These are phyloP conservation scores for Arenaria interpres DNA, from an alignment of 2,113 vertebrate species.

Conservation along the genomic window DNA sequence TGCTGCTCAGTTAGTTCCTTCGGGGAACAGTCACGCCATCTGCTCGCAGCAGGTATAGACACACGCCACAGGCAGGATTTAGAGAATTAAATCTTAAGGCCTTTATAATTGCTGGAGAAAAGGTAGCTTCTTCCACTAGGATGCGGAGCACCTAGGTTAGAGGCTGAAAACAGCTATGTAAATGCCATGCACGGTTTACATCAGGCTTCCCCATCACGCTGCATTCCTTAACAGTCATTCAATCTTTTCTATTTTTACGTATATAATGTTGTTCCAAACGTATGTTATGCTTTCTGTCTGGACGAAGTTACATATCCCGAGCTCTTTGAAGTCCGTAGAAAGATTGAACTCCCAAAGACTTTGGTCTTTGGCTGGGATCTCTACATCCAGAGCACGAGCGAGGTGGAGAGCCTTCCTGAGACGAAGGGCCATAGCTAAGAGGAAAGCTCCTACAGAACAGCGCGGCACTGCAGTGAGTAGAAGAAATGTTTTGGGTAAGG, in stretches of 20 bases:
- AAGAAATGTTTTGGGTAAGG: conserved; percentile 44
- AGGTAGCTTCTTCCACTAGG: background rate
- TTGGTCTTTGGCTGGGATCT: conserved; percentile 9
- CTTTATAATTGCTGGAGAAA: background rate
- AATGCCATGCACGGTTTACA: background rate
- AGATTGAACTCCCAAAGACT: conserved; percentile 13
- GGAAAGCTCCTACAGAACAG: background rate
- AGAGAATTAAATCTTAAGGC: conserved; percentile 6
- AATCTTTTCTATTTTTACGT: conserved; percentile 10
- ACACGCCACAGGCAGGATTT: background rate
- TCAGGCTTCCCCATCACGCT: background rate
- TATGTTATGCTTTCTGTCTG: conserved; percentile 36
- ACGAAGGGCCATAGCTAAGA: background rate
- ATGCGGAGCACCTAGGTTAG: background rate
- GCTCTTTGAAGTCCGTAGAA: conserved; percentile 33
- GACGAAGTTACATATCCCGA: background rate
- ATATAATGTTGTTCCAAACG: background rate
- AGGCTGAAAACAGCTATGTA: background rate
- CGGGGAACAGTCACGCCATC: background rate
- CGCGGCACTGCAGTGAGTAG: background rate
- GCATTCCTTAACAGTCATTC: background rate
- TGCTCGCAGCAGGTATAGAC: conserved; percentile 6
- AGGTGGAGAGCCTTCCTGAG: background rate
- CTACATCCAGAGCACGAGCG: background rate
- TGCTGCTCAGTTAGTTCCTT: background rate